These are phyloP conservation scores for Allophyes oxyacanthae DNA, from an alignment of 2,888 invertebrate species.

Conservation along the genomic window DNA sequence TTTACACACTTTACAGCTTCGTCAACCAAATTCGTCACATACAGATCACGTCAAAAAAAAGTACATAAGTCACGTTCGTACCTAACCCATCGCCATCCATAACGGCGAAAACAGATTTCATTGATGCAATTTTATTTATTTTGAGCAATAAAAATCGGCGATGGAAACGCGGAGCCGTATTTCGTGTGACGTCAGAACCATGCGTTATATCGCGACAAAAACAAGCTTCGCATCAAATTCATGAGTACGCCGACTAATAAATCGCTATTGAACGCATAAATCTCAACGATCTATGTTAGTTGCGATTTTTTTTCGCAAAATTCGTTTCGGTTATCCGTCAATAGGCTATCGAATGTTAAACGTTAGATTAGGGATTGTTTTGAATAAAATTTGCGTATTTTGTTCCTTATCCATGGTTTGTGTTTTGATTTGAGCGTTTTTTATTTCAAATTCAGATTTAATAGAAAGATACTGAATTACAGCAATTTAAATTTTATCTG, in stretches of 20 bases:
- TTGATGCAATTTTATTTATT: slow-evolving; percentile 69
- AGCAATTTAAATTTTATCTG: too few species aligned
- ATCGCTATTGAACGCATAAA: slow-evolving; percentile 67
- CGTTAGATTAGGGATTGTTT: slow-evolving; percentile 43
- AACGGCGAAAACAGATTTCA: slow-evolving; percentile 56
- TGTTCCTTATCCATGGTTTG: slow-evolving; percentile 13
- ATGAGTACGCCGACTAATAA: slow-evolving; percentile 68
- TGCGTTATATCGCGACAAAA: slow-evolving; percentile 68
- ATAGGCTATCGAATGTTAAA: slow-evolving; percentile 49
- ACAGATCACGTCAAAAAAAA: slow-evolving; percentile 19
- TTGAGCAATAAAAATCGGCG: slow-evolving; percentile 62
- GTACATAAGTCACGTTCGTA: slow-evolving; percentile 26
- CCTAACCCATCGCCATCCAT: slow-evolving; percentile 34
- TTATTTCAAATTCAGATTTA: too few species aligned
- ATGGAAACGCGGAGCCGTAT: slow-evolving; percentile 58
- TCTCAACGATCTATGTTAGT: slow-evolving; percentile 66
- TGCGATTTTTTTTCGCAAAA: slow-evolving; percentile 62
- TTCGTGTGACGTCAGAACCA: slow-evolving; percentile 65
- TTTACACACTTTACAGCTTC: too few species aligned
- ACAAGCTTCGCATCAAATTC: slow-evolving; percentile 67
- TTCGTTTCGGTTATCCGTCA: slow-evolving; percentile 48
- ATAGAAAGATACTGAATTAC: too few species aligned
- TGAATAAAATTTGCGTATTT: slow-evolving; percentile 44
- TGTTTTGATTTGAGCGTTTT: neutral
- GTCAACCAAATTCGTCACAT: slow-evolving; percentile 2